A percentile compares a stretch with the other conserved stretches of the same genome.
phyloP scores from a whole-genome alignment of 2,113 vertebrate species.

The Pagrus major region DNA sequence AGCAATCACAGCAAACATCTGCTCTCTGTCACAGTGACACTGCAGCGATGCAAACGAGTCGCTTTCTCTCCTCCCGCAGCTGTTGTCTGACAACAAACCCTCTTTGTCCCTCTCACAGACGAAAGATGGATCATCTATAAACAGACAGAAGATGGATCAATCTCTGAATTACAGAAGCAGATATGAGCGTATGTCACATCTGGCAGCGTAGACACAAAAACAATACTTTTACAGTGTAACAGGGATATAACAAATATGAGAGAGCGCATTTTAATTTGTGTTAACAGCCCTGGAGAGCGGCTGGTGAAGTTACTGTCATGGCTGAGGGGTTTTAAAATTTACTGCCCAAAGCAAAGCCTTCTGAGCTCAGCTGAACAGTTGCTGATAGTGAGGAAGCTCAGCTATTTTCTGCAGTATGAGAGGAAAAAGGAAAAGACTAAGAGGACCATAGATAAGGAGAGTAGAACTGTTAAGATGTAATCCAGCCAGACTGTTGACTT shows the following conservation, averaged over 20 bases:
- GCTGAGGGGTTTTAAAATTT: constrained; percentile 32
- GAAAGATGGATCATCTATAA: constrained; percentile 52
- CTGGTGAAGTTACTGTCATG: constrained; percentile 25
- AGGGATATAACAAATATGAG: constrained; percentile 10
- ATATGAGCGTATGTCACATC: constrained; percentile 34
- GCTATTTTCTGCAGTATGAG: constrained; percentile 48
- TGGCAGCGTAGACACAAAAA: constrained; percentile 15
- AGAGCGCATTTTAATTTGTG: constrained; percentile 38
- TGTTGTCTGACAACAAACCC: constrained; percentile 62
- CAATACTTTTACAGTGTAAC: constrained; percentile 33
- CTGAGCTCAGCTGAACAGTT: constrained; percentile 22
- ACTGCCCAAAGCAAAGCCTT: constrained; percentile 40
- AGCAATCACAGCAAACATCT: constrained; percentile 73
- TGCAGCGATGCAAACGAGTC: constrained; percentile 52
- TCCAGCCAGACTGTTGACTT: constrained; percentile 15
- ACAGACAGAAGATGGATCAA: constrained; percentile 34
- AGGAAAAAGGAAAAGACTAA: constrained; percentile 29
- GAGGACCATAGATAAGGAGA: constrained; percentile 39
- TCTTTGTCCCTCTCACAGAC: constrained; percentile 21
- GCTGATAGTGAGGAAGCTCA: constrained; percentile 30
- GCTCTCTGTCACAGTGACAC: constrained; percentile 67
- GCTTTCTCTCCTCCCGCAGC: constrained; percentile 63
- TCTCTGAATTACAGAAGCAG: constrained; percentile 41
- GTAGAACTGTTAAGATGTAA: constrained; percentile 39
- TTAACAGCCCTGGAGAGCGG: constrained; percentile 5